Conservation (phyloP, 2,113 vertebrate species). For the Addax nasomaculatus region DNA sequence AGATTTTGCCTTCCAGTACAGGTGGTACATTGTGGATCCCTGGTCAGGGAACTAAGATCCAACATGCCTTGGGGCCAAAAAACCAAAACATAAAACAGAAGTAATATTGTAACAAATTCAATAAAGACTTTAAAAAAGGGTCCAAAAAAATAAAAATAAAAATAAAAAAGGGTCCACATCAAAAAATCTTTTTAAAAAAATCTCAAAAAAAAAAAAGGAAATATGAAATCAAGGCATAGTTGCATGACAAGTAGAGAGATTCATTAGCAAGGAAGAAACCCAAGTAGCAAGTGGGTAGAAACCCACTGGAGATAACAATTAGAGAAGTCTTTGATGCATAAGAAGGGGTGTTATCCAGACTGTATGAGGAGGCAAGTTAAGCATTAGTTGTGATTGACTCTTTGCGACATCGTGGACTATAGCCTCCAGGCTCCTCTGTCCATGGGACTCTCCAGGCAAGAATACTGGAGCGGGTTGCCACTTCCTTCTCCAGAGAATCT, state of each 20-base stretch:
- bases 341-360: background rate
- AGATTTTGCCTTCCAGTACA: background rate
- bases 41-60: background rate
- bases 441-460: background rate
- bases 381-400: accelerated
- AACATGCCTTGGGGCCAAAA: background rate
- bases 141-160: background rate
- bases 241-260: background rate
- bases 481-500: background rate
- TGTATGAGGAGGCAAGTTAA: background rate
- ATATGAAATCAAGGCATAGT: background rate
- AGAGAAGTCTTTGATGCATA: background rate
- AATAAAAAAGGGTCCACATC: background rate
- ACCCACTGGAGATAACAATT: background rate
- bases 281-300: no score
- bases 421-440: background rate
- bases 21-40: background rate
- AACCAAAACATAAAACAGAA: background rate
- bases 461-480: background rate
- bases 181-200: background rate
- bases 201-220: background rate
- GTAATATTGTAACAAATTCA: background rate
- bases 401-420: accelerated
- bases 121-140: background rate
- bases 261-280: background rate